Conservation (phyloP, 2,113 vertebrate genomes). For the Melanocharis versteri region DNA sequence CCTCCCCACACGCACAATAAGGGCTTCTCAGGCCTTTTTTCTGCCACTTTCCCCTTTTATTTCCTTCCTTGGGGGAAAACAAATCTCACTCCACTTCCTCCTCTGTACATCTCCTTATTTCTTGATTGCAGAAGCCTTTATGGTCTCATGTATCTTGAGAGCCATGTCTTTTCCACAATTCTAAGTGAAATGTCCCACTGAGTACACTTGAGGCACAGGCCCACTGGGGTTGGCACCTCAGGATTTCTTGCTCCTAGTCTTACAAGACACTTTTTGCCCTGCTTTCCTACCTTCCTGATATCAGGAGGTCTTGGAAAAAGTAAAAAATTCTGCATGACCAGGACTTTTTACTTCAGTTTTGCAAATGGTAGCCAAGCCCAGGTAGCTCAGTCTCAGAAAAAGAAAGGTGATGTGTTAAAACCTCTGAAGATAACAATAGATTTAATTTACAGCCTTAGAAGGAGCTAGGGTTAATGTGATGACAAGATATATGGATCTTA, state of each 20-base stretch:
- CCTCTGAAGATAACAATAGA: no score
- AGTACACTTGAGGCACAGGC: background rate
- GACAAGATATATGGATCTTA: no score
- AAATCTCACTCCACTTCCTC: background rate
- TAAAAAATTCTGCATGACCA: background rate
- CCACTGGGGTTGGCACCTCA: background rate
- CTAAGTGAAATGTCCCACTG: background rate
- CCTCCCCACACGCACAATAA: background rate
- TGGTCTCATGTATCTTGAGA: background rate
- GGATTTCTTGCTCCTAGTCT: background rate
- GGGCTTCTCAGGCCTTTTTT: background rate
- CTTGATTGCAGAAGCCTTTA: background rate
- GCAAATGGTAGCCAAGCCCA: background rate
- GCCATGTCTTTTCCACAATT: background rate
- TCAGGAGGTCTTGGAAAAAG: background rate
- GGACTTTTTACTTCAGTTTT: background rate
- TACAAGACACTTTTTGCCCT: background rate
- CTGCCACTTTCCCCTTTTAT: background rate
- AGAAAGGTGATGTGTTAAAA: no score
- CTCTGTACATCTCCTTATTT: background rate
- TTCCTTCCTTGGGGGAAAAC: background rate
- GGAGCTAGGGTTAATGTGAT: no score
- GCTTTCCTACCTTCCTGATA: background rate
- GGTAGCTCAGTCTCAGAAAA: background rate
- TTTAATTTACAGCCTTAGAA: no score